These are phyloP conservation scores for Catalaphyllia jardinei DNA, from an alignment of 64 coral and sea anemone species.

Conservation along the genomic window DNA sequence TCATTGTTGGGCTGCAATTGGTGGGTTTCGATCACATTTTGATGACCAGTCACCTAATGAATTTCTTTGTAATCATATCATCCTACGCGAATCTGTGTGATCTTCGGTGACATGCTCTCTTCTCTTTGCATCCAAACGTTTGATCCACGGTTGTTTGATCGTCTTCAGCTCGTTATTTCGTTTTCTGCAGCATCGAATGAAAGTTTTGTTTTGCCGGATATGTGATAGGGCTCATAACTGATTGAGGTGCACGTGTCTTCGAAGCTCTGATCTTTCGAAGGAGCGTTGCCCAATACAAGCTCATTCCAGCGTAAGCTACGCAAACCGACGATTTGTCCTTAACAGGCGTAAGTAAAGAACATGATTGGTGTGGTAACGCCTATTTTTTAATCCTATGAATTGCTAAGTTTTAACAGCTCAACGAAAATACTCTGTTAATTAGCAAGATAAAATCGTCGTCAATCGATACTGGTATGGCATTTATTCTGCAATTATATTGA, in stretches of 20 bases:
- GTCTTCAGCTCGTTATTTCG: not conserved
- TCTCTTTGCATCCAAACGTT: not conserved
- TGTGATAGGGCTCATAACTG: not conserved
- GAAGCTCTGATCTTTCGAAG: not conserved
- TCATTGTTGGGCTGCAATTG: not conserved
- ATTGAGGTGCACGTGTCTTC: not conserved
- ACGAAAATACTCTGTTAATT: constrained; percentile 9
- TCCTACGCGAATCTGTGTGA: not conserved
- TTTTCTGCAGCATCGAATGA: not conserved
- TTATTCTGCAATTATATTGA: constrained; percentile 17
- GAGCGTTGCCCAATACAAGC: constrained; percentile 11
- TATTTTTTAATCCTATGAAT: not conserved
- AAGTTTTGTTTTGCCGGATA: not conserved
- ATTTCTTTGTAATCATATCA: constrained; percentile 5
- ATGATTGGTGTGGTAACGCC: not conserved
- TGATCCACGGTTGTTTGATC: not conserved
- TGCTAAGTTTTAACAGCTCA: not conserved
- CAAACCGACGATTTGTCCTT: not conserved
- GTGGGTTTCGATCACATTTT: not conserved
- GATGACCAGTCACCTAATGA: not conserved
- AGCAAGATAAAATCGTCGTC: constrained; percentile 15
- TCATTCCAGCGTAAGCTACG: not conserved
- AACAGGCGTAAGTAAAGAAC: constrained; percentile 8
- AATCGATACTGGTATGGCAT: constrained; percentile 6
- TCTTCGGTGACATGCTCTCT: not conserved